These are phyloP conservation scores for Limnephilus rhombicus DNA, from an alignment of 2,888 invertebrate species.

Conservation along the genomic window DNA sequence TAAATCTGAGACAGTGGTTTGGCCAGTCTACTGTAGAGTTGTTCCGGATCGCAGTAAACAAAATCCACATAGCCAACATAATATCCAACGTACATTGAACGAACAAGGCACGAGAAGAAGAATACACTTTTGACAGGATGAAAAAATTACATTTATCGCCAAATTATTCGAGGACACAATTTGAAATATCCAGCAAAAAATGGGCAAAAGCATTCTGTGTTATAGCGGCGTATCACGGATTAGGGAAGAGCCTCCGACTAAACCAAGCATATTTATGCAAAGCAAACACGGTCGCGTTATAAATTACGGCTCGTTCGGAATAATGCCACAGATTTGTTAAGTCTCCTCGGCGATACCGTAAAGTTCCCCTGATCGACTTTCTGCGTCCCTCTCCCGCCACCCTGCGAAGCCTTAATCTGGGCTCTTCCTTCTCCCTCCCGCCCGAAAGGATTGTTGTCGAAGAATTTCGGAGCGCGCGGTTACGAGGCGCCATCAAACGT, in stretches of 20 bases:
- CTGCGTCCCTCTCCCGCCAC: conserved; percentile 2
- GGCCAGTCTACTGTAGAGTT: too few species aligned
- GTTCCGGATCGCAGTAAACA: too few species aligned
- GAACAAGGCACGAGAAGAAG: too few species aligned
- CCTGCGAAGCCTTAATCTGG: background rate
- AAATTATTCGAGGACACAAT: background rate
- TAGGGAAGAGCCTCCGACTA: conserved; percentile 30
- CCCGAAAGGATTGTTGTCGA: conserved; percentile 3
- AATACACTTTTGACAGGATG: background rate
- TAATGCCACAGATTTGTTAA: conserved; percentile 63
- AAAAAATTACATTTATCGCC: background rate
- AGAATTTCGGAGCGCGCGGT: conserved; percentile 15
- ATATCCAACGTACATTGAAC: too few species aligned
- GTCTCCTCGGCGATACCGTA: conserved; percentile 48
- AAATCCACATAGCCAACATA: too few species aligned
- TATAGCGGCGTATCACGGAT: background rate
- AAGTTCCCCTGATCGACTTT: conserved; percentile 29
- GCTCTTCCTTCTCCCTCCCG: background rate
- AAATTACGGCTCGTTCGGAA: conserved; percentile 62
- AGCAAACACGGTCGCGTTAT: conserved; percentile 62
- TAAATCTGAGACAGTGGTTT: too few species aligned
- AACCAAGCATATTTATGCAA: conserved; percentile 60
- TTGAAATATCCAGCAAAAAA: background rate
- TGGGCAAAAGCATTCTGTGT: conserved; percentile 13
- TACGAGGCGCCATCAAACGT: conserved; percentile 49